Percentiles rank a stretch among this genome's conserved stretches.
phyloP scores from a whole-genome alignment of 1,140 invertebrate species.

The Sarcophaga peregrina region DNA sequence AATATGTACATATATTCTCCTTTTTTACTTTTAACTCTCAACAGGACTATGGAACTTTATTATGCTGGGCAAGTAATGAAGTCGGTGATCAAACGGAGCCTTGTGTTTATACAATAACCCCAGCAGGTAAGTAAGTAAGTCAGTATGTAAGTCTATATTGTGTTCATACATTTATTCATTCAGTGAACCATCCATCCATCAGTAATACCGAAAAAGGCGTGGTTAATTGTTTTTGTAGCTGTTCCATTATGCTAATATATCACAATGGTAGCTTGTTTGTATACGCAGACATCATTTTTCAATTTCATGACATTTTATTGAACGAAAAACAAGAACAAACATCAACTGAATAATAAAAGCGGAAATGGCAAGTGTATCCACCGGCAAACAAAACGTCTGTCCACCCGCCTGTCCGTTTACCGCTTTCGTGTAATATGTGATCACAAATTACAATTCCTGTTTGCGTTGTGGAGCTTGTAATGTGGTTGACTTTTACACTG shows the following conservation, averaged over 20 bases:
- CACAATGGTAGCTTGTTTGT: neutral
- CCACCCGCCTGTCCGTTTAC: too few species aligned
- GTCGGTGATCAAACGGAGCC: conserved; percentile 79
- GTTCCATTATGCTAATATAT: conserved; percentile 19
- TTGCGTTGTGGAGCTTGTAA: neutral
- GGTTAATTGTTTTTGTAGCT: conserved; percentile 18
- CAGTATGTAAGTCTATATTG: neutral
- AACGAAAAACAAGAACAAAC: neutral
- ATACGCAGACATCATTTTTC: conserved; percentile 18
- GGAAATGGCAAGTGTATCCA: neutral
- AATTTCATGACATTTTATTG: conserved; percentile 19
- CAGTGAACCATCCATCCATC: neutral
- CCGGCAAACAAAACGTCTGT: neutral
- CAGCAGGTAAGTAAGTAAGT: conserved; percentile 73
- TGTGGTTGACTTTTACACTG: conserved; percentile 16
- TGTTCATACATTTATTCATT: conserved; percentile 8
- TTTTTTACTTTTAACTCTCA: conserved; percentile 50
- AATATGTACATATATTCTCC: conserved; percentile 26
- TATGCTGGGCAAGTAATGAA: conserved; percentile 80
- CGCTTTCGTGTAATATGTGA: neutral
- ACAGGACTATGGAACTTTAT: conserved; percentile 81
- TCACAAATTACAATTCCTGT: conserved; percentile 21
- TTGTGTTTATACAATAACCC: conserved; percentile 82
- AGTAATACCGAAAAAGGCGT: neutral
- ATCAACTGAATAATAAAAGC: neutral